Base-by-base conservation (phyloP, 2,888 invertebrate species). In the Meteorus cinctellus region DNA sequence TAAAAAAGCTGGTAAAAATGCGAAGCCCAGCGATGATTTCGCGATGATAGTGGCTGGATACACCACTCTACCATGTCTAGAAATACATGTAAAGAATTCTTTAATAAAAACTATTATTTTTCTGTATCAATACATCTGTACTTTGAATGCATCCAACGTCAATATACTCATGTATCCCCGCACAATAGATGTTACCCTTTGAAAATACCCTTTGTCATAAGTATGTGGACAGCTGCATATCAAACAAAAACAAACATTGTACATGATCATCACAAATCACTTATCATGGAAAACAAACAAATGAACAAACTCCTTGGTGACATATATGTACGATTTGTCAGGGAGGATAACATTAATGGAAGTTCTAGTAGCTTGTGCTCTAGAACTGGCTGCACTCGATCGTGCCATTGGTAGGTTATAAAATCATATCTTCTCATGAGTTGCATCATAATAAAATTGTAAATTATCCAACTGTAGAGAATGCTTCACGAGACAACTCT, bases 1-100 rank as follows among this genome's bases (percentile, higher is more conserved):
- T 27, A 93, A 92, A 86, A 91, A 91, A 81, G 71, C 74, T 27
- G 10, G 16, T 24, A 72, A 74, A 16, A 87, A 87, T 86, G 88
- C 84, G 84, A 84, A 29, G 84, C 87, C 80, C 83, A 81, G 51
- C 84, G 88, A 24, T 77, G 83, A 24, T 71, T 85, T 60, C 66
- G 82, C 83, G 81, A 82, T 78, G 67, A 75, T 91, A 66, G 89
- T 92, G 16, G 84, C 87, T 55, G 90, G 92, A 66, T 93, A 95
- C 83, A 91, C 91, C 74, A 60, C 67, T 27, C 75, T 72, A 48
- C 24, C 51, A 31, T 65, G 51, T 51, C 29, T 29, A 71, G 48
- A 36, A 16, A 55, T 69, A 4, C 51, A 59, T 36, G 34, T 60
- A 60, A 41, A n/a, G 31, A 34, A 72, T 36, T 34, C 34, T 55